Percentiles rank a stretch among this genome's conserved stretches.
Conservation (phyloP, 2,113 vertebrate species). For the Phoenicopterus ruber region DNA sequence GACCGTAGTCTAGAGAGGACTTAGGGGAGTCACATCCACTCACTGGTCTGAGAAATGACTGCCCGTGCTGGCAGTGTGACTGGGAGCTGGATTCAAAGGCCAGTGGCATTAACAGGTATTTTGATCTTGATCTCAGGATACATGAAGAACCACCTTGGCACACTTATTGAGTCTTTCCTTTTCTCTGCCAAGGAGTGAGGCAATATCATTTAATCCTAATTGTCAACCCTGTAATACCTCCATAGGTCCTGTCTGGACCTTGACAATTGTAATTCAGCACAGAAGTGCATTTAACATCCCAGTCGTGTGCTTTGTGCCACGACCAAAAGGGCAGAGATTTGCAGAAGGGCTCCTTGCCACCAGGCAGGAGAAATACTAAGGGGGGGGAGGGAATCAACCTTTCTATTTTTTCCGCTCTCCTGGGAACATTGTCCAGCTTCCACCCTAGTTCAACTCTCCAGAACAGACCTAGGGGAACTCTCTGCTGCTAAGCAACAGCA, state of each 20-base stretch:
- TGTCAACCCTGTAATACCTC: neutral
- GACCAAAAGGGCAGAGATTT: neutral
- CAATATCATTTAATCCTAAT: neutral
- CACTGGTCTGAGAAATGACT: neutral
- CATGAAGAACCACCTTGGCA: neutral
- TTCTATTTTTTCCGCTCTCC: neutral
- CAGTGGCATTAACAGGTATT: neutral
- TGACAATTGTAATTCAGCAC: neutral
- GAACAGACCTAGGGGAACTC: neutral
- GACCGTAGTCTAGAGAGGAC: rapidly evolving
- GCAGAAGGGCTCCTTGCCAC: neutral
- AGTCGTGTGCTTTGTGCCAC: neutral
- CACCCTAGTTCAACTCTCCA: neutral
- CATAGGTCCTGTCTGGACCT: neutral
- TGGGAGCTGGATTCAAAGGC: neutral
- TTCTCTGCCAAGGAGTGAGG: neutral
- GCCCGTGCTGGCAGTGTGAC: neutral
- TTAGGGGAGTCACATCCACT: neutral
- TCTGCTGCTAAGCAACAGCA: constrained; percentile 58
- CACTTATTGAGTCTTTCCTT: neutral
- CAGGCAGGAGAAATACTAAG: neutral
- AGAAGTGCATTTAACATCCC: neutral
- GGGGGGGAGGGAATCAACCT: neutral
- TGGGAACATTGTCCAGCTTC: neutral
- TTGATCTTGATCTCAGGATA: neutral